Percentiles rank a stretch among this genome's conserved stretches.
Conservation (phyloP, 2,113 vertebrate genomes). For the Prolemur simus region DNA sequence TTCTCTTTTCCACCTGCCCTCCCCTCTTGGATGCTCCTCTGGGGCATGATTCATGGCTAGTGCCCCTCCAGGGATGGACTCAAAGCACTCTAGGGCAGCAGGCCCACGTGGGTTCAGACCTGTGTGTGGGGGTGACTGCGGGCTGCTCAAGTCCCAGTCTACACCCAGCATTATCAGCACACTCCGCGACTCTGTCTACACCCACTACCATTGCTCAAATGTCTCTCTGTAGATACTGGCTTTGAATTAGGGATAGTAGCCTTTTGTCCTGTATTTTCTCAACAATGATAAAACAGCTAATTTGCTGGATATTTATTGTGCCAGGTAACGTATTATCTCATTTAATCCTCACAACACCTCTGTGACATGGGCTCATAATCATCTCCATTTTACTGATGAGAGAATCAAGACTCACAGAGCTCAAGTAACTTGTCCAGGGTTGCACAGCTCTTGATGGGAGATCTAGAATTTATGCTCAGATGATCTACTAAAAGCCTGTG, state of each 20-base stretch:
- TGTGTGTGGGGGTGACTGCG: rapidly evolving
- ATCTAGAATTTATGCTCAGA: too few relatives aligned
- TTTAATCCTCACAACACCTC: neutral
- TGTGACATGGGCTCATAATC: neutral
- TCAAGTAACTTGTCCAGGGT: too few relatives aligned
- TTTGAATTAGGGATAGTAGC: neutral
- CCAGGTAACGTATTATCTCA: neutral
- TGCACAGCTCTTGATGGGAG: neutral
- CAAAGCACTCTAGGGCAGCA: neutral
- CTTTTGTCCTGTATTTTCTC: neutral
- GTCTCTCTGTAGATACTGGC: neutral
- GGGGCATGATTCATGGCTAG: neutral
- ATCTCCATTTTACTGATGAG: neutral
- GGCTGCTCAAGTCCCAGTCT: neutral
- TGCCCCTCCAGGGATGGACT: neutral
- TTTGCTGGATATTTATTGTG: neutral
- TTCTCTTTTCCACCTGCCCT: neutral
- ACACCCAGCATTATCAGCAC: too few relatives aligned
- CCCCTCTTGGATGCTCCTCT: neutral
- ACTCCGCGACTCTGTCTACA: neutral
- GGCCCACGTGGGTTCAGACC: neutral
- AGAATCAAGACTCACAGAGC: neutral
- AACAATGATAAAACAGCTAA: neutral
- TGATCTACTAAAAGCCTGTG: neutral
- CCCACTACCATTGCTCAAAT: neutral